These are phyloP conservation scores for Glyptemys insculpta DNA, from an alignment of 2,797 vertebrate species.

Conservation along the genomic window DNA sequence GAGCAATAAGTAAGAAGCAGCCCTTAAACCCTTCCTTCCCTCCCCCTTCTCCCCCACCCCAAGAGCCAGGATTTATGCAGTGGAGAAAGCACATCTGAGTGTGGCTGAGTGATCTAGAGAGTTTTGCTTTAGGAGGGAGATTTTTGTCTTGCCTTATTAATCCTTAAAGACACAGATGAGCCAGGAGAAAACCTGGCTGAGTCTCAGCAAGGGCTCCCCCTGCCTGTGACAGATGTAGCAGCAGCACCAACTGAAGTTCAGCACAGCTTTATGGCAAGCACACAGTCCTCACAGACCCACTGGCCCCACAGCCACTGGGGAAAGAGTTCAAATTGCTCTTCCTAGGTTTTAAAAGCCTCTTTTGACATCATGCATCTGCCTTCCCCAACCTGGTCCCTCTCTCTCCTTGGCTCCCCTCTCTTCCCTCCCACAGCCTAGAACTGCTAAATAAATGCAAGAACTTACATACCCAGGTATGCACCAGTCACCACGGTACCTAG, in stretches of 20 bases:
- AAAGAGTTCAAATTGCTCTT: not conserved
- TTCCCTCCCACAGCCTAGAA: not conserved
- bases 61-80: not conserved
- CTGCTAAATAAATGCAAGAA: not conserved
- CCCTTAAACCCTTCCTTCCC: too few relatives aligned
- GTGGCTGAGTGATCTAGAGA: not conserved
- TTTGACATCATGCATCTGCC: not conserved
- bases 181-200: not conserved
- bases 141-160: not conserved
- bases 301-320: not conserved
- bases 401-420: not conserved
- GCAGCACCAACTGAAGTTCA: not conserved
- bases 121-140: not conserved
- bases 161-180: not conserved
- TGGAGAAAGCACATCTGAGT: not conserved
- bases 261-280: not conserved
- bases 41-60: accelerated
- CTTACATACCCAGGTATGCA: not conserved
- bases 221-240: not conserved
- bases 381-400: not conserved
- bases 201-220: not conserved
- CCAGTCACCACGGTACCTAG: not conserved
- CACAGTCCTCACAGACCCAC: not conserved
- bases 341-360: not conserved
- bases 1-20: not conserved